Conservation (phyloP, 1,140 invertebrate genomes). For the Scaptomyza hsui region DNA sequence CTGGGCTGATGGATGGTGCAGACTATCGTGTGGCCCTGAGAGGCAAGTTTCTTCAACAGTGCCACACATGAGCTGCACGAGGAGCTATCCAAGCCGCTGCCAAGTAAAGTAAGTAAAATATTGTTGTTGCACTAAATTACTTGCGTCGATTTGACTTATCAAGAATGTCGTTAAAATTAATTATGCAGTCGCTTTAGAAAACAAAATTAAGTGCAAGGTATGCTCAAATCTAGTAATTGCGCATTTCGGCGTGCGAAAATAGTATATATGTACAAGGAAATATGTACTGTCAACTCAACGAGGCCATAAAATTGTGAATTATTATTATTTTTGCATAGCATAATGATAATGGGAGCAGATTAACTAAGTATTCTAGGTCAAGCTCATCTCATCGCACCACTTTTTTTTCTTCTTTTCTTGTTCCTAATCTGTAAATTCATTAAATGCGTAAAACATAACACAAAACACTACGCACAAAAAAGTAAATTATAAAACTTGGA, state of each 20-base stretch:
- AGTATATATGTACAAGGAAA: neutral
- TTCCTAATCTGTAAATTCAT: neutral
- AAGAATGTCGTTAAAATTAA: slow-evolving; percentile 46
- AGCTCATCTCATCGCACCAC: slow-evolving; percentile 1
- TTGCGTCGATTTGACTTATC: too few species aligned
- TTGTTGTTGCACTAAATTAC: too few species aligned
- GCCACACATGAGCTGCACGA: slow-evolving; percentile 92
- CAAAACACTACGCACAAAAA: neutral
- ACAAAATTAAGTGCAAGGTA: neutral
- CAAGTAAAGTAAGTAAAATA: too few species aligned
- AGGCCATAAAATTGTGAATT: neutral
- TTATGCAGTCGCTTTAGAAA: too few species aligned
- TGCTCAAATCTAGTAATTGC: neutral
- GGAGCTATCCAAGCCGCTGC: slow-evolving; percentile 94
- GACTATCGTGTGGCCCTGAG: slow-evolving; percentile 91
- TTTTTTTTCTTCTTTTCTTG: neutral
- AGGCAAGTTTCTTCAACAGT: slow-evolving; percentile 90
- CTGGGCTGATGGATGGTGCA: slow-evolving; percentile 98
- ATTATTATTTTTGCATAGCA: neutral
- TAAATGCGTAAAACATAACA: too few species aligned
- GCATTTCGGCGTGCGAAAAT: neutral
- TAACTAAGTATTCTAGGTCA: slow-evolving; percentile 1
- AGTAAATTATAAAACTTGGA: neutral
- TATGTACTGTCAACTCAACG: too few species aligned
- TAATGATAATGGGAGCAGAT: neutral